These are phyloP conservation scores for Chelon auratus DNA, from an alignment of 2,797 vertebrate genomes.

Conservation along the genomic window DNA sequence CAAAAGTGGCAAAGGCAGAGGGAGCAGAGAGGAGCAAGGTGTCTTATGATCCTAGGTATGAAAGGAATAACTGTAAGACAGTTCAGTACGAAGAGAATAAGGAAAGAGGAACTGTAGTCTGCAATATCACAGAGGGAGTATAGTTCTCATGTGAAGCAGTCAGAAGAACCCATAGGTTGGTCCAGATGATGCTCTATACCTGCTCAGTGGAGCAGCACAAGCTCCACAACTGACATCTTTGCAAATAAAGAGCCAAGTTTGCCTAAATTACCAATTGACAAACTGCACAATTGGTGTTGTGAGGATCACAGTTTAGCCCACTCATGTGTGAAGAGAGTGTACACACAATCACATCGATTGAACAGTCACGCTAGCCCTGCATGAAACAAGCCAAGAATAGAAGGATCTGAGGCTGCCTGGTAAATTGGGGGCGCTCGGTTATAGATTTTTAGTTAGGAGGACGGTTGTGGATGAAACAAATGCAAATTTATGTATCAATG, in stretches of 20 bases:
- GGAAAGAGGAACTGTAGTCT: constrained; percentile 30
- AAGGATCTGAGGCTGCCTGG: constrained; percentile 45
- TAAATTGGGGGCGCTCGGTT: constrained; percentile 56
- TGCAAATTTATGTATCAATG: constrained; percentile 78
- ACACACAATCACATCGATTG: constrained; percentile 39
- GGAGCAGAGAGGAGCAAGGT: constrained; percentile 39
- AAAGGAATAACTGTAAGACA: constrained; percentile 16
- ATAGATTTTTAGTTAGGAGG: constrained; percentile 59
- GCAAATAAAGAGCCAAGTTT: constrained; percentile 25
- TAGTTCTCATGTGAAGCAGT: constrained; percentile 69
- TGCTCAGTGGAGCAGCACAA: not conserved
- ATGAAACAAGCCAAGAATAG: constrained; percentile 50
- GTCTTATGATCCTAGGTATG: constrained; percentile 3
- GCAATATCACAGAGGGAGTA: constrained; percentile 59
- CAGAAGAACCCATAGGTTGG: constrained; percentile 19
- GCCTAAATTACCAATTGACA: constrained; percentile 29
- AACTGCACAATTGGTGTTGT: constrained; percentile 21
- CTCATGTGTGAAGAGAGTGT: constrained; percentile 32
- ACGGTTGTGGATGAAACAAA: constrained; percentile 63
- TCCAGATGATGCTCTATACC: constrained; percentile 15
- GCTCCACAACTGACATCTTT: not conserved
- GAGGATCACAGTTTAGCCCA: constrained; percentile 36
- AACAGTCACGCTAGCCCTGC: constrained; percentile 27
- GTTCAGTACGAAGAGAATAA: constrained; percentile 20
- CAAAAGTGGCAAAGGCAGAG: constrained; percentile 46